A percentile compares a stretch with the other conserved stretches of the same genome.
Conservation (phyloP, 1,140 invertebrate genomes). For the Thereuonema tuberculata region DNA sequence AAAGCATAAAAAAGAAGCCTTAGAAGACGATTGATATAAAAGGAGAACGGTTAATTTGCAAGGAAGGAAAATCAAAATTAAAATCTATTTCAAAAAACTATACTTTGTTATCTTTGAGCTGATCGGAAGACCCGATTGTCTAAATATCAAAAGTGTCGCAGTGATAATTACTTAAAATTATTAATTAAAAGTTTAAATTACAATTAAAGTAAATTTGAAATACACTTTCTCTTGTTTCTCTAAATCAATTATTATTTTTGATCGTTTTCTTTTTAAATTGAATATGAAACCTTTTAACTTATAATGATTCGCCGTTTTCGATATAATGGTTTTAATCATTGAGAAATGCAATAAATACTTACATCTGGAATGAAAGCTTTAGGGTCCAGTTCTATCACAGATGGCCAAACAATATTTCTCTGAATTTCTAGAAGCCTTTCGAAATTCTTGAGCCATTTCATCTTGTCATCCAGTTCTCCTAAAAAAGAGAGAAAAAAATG, state of each 20-base stretch:
- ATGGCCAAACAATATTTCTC: constrained; percentile 49
- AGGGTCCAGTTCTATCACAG: constrained; percentile 47
- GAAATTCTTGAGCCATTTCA: constrained; percentile 58
- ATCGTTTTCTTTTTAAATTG: background rate
- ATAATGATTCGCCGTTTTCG: background rate
- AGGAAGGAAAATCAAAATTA: too few species aligned
- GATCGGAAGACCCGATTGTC: too few species aligned
- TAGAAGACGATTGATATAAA: too few species aligned
- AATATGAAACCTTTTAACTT: background rate
- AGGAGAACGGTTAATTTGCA: too few species aligned
- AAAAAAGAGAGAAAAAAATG: too few species aligned
- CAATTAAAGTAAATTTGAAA: background rate
- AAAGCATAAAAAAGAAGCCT: too few species aligned
- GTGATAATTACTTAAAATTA: background rate
- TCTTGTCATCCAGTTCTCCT: constrained; percentile 55
- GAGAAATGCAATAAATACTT: constrained; percentile 16
- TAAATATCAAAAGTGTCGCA: too few species aligned
- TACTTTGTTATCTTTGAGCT: too few species aligned
- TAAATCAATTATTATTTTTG: background rate
- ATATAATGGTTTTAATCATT: background rate
- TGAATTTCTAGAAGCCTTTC: constrained; percentile 53
- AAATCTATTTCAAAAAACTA: too few species aligned
- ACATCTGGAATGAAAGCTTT: constrained; percentile 50
- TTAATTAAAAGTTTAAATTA: background rate
- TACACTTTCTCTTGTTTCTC: background rate